These are phyloP conservation scores for Leptinotarsa rubiginosa DNA, from an alignment of 2,888 invertebrate genomes.

Conservation along the genomic window DNA sequence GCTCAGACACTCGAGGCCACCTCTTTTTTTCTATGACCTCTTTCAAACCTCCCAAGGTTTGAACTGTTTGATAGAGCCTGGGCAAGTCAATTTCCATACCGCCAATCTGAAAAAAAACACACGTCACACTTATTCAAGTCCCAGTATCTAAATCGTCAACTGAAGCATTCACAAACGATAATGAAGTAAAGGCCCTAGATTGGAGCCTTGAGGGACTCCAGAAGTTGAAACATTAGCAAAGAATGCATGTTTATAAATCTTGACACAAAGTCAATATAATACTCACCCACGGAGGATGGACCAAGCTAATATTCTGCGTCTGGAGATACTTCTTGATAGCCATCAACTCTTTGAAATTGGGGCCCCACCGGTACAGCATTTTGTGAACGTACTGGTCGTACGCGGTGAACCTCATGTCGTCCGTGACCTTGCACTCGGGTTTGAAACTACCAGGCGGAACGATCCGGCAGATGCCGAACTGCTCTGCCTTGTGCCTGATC, in stretches of 20 bases:
- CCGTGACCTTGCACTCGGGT: slow-evolving; percentile 82
- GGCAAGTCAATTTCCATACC: slow-evolving; percentile 93
- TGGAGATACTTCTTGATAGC: slow-evolving; percentile 86
- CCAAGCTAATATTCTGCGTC: slow-evolving; percentile 80
- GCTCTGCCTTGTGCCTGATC: slow-evolving; percentile 79
- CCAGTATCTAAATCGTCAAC: too few relatives aligned
- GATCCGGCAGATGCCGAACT: slow-evolving; percentile 87
- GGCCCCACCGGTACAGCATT: slow-evolving; percentile 89
- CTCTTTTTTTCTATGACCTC: slow-evolving; percentile 89
- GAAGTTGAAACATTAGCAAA: too few relatives aligned
- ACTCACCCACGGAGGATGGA: slow-evolving; percentile 82
- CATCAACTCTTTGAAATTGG: slow-evolving; percentile 84
- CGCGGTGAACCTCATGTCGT: slow-evolving; percentile 87
- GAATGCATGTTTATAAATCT: too few relatives aligned
- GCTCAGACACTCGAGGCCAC: slow-evolving; percentile 89
- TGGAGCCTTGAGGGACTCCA: too few relatives aligned
- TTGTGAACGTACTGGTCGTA: slow-evolving; percentile 92
- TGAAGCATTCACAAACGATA: too few relatives aligned
- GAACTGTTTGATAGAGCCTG: slow-evolving; percentile 86
- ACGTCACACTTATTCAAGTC: too few relatives aligned
- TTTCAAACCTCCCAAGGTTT: slow-evolving; percentile 86
- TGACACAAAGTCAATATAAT: background rate
- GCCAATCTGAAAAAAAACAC: slow-evolving; percentile 73
- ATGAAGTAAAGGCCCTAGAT: too few relatives aligned
- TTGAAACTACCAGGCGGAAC: slow-evolving; percentile 85